Evolutionary conservation across 2,797 vertebrate genomes (phyloP).

Genomic region (Hippoglossus hippoglossus): DNA sequence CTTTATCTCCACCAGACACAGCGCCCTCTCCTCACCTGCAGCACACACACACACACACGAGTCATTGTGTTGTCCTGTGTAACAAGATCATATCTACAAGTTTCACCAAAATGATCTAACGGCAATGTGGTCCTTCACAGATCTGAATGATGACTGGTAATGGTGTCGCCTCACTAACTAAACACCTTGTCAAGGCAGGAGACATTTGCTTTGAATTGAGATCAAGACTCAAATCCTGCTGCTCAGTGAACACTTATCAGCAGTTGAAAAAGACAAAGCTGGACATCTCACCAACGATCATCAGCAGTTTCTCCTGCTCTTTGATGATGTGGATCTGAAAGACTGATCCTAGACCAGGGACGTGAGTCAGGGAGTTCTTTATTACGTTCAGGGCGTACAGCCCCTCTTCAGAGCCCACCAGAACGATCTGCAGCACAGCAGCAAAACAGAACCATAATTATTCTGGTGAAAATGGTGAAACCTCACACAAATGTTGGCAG

Average conservation of each 20-base stretch:
- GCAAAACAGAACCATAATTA: background rate
- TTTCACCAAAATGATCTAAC: background rate
- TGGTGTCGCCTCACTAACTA: background rate
- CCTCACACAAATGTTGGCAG: slow-evolving; percentile 17
- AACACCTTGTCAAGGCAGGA: background rate
- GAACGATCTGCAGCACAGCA: slow-evolving; percentile 88
- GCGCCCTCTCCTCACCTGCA: slow-evolving; percentile 93
- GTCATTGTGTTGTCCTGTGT: slow-evolving; percentile 4
- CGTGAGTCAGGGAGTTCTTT: slow-evolving; percentile 97
- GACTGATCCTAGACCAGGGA: slow-evolving; percentile 95
- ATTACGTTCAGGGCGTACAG: slow-evolving; percentile 97
- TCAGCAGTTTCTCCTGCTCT: slow-evolving; percentile 96
- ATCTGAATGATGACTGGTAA: slow-evolving; percentile 7
- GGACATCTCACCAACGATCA: slow-evolving; percentile 93
- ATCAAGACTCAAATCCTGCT: background rate
- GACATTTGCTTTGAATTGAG: background rate
- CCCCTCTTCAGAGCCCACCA: slow-evolving; percentile 98
- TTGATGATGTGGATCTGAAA: slow-evolving; percentile 99
- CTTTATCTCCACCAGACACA: slow-evolving; percentile 97
- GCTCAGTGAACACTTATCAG: background rate
- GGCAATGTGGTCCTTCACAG: background rate
- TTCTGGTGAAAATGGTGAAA: slow-evolving; percentile 9
- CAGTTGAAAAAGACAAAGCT: background rate
- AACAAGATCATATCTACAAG: slow-evolving; percentile 5
- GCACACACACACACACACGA: slow-evolving; percentile 28